Evolutionary conservation across 2,888 invertebrate species (phyloP).

Genomic region (Eilema caniola): DNA sequence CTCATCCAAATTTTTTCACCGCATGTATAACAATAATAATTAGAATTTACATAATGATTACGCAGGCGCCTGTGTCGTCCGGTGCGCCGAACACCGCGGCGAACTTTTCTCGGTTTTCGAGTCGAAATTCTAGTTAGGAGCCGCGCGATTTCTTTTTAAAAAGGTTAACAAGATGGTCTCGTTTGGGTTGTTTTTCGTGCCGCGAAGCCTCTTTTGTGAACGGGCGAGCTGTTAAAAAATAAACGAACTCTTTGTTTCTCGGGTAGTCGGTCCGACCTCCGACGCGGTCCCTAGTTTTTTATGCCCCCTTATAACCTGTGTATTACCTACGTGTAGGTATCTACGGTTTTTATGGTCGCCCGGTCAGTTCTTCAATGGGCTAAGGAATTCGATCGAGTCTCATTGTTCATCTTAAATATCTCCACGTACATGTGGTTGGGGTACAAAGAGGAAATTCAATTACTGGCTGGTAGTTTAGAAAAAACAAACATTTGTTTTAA

Average conservation of each 20-base stretch:
- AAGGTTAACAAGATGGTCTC: constrained; percentile 86
- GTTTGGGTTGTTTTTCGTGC: constrained; percentile 85
- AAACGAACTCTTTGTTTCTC: constrained; percentile 87
- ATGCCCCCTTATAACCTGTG: constrained; percentile 86
- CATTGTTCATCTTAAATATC: constrained; percentile 76
- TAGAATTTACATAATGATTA: constrained; percentile 83
- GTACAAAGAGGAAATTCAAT: constrained; percentile 67
- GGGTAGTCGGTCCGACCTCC: constrained; percentile 86
- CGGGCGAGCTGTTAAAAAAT: constrained; percentile 87
- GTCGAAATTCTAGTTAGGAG: constrained; percentile 86
- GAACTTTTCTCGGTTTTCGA: constrained; percentile 85
- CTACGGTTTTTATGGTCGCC: constrained; percentile 85
- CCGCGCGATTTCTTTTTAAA: constrained; percentile 85
- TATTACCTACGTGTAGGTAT: constrained; percentile 87
- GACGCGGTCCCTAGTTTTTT: constrained; percentile 85
- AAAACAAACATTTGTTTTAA: constrained; percentile 60
- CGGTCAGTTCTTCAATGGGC: constrained; percentile 86
- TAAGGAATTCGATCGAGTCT: constrained; percentile 86
- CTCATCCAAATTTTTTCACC: constrained; percentile 63
- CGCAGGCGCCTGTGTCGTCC: constrained; percentile 81
- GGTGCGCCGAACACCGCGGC: constrained; percentile 66
- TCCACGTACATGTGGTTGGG: constrained; percentile 62
- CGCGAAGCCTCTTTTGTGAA: constrained; percentile 85
- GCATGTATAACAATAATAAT: constrained; percentile 72
- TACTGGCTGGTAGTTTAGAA: constrained; percentile 60